These are phyloP conservation scores for Cairina moschata DNA, from an alignment of 2,113 vertebrate species.

Conservation along the genomic window DNA sequence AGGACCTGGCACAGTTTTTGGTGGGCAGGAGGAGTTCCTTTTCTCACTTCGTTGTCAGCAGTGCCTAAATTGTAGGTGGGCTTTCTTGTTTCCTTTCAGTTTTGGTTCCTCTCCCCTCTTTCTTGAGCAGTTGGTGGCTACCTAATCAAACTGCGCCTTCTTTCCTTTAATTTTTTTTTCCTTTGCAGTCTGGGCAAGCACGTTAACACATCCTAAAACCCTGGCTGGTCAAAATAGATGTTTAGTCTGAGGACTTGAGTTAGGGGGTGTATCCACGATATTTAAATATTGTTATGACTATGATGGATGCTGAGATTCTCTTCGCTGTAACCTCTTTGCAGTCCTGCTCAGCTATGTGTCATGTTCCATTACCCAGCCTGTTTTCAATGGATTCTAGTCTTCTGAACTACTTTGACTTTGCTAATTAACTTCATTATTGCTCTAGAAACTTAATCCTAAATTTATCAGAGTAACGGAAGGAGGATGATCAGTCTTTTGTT, in stretches of 20 bases:
- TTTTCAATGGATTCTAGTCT: neutral
- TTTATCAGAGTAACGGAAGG: neutral
- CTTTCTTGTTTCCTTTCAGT: neutral
- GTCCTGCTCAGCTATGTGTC: neutral
- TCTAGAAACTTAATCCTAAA: neutral
- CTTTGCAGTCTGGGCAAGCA: accelerated
- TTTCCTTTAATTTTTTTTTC: neutral
- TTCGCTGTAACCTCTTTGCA: neutral
- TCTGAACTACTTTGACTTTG: neutral
- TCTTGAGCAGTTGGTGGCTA: neutral
- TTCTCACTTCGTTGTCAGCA: neutral
- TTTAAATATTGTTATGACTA: neutral
- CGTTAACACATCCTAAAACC: neutral
- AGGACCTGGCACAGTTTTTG: neutral
- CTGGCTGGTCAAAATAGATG: neutral
- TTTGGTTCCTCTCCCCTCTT: neutral
- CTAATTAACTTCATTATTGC: neutral
- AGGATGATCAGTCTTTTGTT: neutral
- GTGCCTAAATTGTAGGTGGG: neutral
- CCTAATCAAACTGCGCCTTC: neutral
- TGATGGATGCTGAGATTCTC: neutral
- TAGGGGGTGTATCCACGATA: neutral
- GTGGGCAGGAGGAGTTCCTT: neutral
- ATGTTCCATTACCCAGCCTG: accelerated
- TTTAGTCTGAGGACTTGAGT: neutral